phyloP scores from a whole-genome alignment of 2,888 invertebrate species.

The Meganola albula region DNA sequence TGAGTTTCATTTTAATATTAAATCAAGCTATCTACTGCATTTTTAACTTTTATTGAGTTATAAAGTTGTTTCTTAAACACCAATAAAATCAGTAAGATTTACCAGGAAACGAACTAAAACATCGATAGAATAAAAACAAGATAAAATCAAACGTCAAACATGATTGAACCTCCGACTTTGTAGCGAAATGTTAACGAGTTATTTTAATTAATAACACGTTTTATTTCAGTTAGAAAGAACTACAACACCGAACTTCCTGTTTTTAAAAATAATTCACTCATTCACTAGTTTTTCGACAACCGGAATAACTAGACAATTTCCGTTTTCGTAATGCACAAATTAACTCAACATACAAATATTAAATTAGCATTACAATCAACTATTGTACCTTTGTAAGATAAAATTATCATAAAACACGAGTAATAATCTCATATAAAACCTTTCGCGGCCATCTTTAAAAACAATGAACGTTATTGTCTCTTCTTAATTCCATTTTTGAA shows the following conservation, averaged over 20 bases:
- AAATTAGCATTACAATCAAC: conserved; percentile 50
- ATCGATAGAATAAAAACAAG: too few relatives aligned
- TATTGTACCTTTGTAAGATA: conserved; percentile 54
- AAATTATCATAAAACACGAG: conserved; percentile 68
- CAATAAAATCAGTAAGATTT: too few relatives aligned
- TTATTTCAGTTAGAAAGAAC: conserved; percentile 33
- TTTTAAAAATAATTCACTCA: conserved; percentile 37
- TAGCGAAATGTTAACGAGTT: conserved; percentile 21
- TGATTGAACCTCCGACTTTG: too few relatives aligned
- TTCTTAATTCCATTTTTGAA: conserved; percentile 77
- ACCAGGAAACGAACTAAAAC: too few relatives aligned
- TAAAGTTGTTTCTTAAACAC: too few relatives aligned
- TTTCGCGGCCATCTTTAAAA: conserved; percentile 71
- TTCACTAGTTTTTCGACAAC: conserved; percentile 36
- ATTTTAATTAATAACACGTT: conserved; percentile 22
- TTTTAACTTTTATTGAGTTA: too few relatives aligned
- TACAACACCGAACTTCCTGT: conserved; percentile 46
- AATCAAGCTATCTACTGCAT: too few relatives aligned
- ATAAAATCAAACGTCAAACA: too few relatives aligned
- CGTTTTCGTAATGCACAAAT: conserved; percentile 39
- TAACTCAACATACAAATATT: conserved; percentile 20
- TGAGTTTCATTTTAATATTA: too few relatives aligned
- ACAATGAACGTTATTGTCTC: conserved; percentile 77
- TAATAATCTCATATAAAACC: conserved; percentile 68
- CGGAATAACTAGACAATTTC: conserved; percentile 52